Evolutionary conservation across 2,888 invertebrate species (phyloP), one percentile per base, ranked within the genome.

Genomic region (Rhimphoctona megacephalus): DNA sequence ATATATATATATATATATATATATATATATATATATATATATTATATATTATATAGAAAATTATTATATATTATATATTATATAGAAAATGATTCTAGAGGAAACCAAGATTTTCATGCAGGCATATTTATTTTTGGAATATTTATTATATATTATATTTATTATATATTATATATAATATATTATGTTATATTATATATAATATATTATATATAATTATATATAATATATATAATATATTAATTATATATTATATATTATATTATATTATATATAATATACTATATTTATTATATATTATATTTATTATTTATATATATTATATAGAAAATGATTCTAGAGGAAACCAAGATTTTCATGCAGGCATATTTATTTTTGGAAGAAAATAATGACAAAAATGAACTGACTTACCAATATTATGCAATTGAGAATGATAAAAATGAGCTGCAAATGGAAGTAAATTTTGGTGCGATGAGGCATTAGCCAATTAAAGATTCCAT

Each of bases 391-490:
- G 30, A 36, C 4, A 2, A 43, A 11, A n/a, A 69, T 46, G 46
- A 17, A 2, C n/a, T 14, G 4, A 39, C 83, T 14, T 73, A 90
- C 90, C 87, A 89, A 77, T 43, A 81, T 85, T 54, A 87, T 81
- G 25, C 89, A 87, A 83, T 88, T 89, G 22, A 90, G 87, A 36
- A 88, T 83, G 9, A 89, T 43, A 36, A 87, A 84, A 46, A 88
- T 83, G 2, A 88, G 80, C 19, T 81, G 87, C n/a, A 87, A 85
- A 70, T 87, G 85, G 73, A 88, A 83, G 39, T 86, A 86, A 73
- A 85, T 86, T 52, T 67, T 77, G 22, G 84, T 33, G 33, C 83
- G 84, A 36, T 61, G 61, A 57, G 67, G 22, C 67, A 74, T 36
- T 52, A 70, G 54, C 33, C 46, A 33, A 78, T 81, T 46, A 25